Evolutionary conservation across 1,140 invertebrate genomes (phyloP), one percentile per base, ranked within the genome.

Genomic region (Drosophila pruinosa): DNA sequence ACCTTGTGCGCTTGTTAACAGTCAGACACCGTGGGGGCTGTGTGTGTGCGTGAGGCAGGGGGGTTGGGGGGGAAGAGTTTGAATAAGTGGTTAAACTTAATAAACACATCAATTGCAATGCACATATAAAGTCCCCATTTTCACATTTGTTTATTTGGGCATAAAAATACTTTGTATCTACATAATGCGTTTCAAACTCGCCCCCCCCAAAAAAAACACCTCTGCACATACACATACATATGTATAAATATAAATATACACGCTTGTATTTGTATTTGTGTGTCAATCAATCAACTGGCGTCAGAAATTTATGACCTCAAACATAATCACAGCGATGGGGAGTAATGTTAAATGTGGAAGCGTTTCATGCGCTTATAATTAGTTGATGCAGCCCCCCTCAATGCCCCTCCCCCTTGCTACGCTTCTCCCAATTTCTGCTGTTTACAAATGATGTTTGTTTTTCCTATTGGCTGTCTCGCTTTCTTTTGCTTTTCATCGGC

Each of bases 221-320:
- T 34, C 26, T 36, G 12, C 10, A 24, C 24, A n/a, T 10, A 24
- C 14, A 38, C 7, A 39, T 34, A 26, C 22, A 43, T 38, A 36
- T 17, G 50, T 17, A 57, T 61, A 68, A 36, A n/a, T 45, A 54
- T 26, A n/a, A n/a, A n/a, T 26, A 54, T 45, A 31, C 52, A 3
- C 50, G 24, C 50, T 6, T 53, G 26, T 48, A 10, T 52, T 8
- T 22, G 7, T 48, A 41, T 62, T 5, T 64, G 14, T 12, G 59
- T 71, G 54, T 83, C 81, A 86, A 72, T 86, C 81, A 86, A 82
- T 82, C 78, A 77, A 85, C 61, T 74, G 80, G 80, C 81, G 80
- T 85, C 81, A 79, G 85, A 47, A 77, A 85, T 85, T 80, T 85
- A 77, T 86, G 80, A 80, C 80, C 80, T 63, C 80, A 85, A 83